Evolutionary conservation across 2,888 invertebrate species (phyloP).

Genomic region (Odiellus spinosus): DNA sequence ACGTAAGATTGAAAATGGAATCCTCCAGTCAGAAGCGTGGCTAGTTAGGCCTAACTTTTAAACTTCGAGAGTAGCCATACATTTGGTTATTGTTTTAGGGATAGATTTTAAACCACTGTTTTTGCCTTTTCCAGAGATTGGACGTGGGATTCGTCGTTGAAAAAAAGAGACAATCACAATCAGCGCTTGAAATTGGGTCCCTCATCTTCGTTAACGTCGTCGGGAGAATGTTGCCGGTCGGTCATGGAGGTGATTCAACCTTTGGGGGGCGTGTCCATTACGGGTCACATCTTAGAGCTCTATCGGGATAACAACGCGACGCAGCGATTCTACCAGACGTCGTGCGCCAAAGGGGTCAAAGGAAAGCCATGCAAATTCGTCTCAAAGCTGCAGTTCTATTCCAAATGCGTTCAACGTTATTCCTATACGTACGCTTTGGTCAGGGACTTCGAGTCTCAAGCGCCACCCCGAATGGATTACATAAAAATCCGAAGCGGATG

Average conservation of each 20-base stretch:
- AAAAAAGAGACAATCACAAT: constrained; percentile 4
- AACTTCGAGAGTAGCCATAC: no score
- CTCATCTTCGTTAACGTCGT: neutral
- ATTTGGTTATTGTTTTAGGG: no score
- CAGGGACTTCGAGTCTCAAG: constrained; percentile 39
- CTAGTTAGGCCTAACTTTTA: no score
- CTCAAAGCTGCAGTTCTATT: constrained; percentile 40
- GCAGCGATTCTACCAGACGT: constrained; percentile 54
- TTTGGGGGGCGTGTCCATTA: constrained; percentile 54
- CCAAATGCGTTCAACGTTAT: constrained; percentile 66
- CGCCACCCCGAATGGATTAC: constrained; percentile 58
- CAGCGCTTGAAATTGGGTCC: neutral
- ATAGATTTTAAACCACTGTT: no score
- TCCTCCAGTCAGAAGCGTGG: no score
- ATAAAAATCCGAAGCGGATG: constrained; percentile 67
- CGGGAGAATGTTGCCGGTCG: constrained; percentile 59
- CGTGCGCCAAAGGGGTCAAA: constrained; percentile 52
- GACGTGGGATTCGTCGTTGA: constrained; percentile 7
- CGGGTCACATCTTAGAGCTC: constrained; percentile 44
- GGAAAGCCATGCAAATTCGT: constrained; percentile 58
- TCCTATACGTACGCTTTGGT: constrained; percentile 70
- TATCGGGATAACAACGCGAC: constrained; percentile 45
- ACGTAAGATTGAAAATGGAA: no score
- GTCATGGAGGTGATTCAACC: constrained; percentile 59
- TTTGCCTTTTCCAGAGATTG: constrained; percentile 6